Evolutionary conservation across 2,113 vertebrate species (phyloP).

Genomic region (Catharus fuscescens): DNA sequence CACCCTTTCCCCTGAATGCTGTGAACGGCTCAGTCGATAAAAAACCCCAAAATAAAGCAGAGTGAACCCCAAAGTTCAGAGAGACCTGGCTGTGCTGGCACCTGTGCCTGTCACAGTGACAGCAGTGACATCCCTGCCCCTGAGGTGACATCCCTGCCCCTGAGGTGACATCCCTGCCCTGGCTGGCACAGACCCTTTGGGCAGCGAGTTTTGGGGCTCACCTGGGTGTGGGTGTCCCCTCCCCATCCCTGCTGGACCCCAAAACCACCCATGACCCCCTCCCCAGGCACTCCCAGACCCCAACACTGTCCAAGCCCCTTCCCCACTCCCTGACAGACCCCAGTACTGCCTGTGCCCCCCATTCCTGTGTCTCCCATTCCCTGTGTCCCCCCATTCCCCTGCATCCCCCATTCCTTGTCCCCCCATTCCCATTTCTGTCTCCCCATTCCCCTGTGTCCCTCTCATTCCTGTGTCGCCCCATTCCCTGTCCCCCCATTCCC

Average conservation of each 20-base stretch:
- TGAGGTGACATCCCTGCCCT: too few relatives aligned
- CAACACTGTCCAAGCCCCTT: too few relatives aligned
- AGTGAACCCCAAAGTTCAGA: too few relatives aligned
- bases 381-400: too few relatives aligned
- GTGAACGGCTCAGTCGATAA: too few relatives aligned
- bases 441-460: too few relatives aligned
- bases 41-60: rapidly evolving
- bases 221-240: neutral
- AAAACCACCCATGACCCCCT: neutral
- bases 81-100: neutral
- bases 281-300: neutral
- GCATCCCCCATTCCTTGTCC: too few relatives aligned
- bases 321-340: too few relatives aligned
- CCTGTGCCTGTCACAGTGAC: rapidly evolving
- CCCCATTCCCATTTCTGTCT: too few relatives aligned
- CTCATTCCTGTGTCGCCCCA: neutral
- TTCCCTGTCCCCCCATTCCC: neutral
- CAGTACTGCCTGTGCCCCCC: too few relatives aligned
- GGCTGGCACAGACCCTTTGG: neutral
- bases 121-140: neutral
- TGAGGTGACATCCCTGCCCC: neutral
- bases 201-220: neutral
- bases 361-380: too few relatives aligned
- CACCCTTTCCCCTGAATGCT: rapidly evolving
- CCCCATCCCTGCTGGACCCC: neutral